A percentile compares a stretch with the other conserved stretches of the same genome.
Evolutionary conservation across 2,888 invertebrate genomes (phyloP).

Genomic region (Agrotis puta): DNA sequence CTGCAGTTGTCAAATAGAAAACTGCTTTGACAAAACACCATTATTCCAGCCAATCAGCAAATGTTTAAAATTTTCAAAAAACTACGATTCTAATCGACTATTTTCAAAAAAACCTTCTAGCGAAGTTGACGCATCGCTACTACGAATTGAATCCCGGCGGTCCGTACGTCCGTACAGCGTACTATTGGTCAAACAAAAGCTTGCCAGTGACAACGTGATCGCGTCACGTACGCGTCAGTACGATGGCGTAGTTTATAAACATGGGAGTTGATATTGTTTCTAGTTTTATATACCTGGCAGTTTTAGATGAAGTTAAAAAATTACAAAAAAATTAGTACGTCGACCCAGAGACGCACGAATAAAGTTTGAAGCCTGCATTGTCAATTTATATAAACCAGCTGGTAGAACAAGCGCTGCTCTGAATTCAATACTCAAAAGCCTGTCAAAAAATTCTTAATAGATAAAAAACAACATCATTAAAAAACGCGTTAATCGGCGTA

Average conservation of each 20-base stretch:
- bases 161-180: slow-evolving; percentile 15
- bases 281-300: background rate
- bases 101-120: slow-evolving; percentile 4
- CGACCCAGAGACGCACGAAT: too few relatives aligned
- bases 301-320: background rate
- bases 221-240: slow-evolving; percentile 41
- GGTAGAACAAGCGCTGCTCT: too few relatives aligned
- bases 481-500: too few relatives aligned
- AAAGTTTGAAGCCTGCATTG: too few relatives aligned
- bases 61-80: background rate
- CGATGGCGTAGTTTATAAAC: slow-evolving; percentile 37
- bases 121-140: slow-evolving; percentile 20
- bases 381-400: too few relatives aligned
- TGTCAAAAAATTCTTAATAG: too few relatives aligned
- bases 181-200: slow-evolving; percentile 55
- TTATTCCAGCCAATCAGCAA: background rate
- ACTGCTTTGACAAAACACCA: too few relatives aligned
- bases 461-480: too few relatives aligned
- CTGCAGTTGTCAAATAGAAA: too few relatives aligned
- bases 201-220: slow-evolving; percentile 52
- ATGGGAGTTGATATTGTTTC: slow-evolving; percentile 7
- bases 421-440: too few relatives aligned
- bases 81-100: slow-evolving; percentile 17
- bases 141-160: slow-evolving; percentile 44
- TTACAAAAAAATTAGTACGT: too few relatives aligned